Evolutionary conservation across 35 echinoderm and acorn worm genomes (phyloP).

Genomic region (Lytechinus pictus): DNA sequence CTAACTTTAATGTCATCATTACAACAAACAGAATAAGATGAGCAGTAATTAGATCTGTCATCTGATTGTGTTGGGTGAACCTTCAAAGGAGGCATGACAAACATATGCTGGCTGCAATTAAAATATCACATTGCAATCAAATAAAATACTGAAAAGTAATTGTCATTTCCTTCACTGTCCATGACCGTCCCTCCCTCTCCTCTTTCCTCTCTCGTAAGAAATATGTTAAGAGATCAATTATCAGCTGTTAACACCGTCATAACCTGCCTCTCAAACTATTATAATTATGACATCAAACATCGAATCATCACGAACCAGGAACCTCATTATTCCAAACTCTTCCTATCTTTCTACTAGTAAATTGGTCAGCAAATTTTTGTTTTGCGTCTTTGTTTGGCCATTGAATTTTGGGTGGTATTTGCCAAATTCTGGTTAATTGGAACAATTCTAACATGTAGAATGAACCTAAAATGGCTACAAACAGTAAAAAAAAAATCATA

Average conservation of each 20-base stretch:
- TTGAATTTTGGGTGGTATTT: not conserved
- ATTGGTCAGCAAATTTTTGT: not conserved
- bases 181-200: not conserved
- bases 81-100: not conserved
- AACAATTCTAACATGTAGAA: no score
- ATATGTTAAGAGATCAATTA: not conserved
- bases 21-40: not conserved
- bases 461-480: no score
- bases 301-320: not conserved
- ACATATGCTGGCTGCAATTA: not conserved
- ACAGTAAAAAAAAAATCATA: no score
- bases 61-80: not conserved
- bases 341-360: not conserved
- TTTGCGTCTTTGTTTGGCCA: not conserved
- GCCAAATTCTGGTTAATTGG: not conserved
- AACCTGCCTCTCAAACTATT: not conserved
- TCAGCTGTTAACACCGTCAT: not conserved
- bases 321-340: not conserved
- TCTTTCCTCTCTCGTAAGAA: not conserved
- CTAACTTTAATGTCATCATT: not conserved
- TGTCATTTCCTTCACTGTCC: not conserved
- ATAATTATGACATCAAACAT: not conserved
- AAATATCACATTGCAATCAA: not conserved
- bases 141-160: not conserved
- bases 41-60: not conserved